Percentiles rank a stretch among this genome's conserved stretches.
These are phyloP conservation scores for Syngnathus scovelli DNA, from an alignment of 2,113 vertebrate genomes.

Conservation along the genomic window DNA sequence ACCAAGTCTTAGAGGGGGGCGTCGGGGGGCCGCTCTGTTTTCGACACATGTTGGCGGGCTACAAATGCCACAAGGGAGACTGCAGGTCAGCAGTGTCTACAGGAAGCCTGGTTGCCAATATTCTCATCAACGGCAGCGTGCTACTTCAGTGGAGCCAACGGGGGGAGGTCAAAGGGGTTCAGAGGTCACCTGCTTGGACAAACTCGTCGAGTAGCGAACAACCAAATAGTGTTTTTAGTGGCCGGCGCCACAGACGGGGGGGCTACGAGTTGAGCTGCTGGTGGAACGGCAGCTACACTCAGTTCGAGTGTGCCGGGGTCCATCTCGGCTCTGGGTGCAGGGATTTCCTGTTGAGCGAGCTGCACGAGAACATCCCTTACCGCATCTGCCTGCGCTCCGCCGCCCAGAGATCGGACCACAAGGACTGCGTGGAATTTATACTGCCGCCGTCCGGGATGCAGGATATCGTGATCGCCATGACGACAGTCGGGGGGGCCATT, in stretches of 20 bases:
- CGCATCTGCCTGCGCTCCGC: slow-evolving; percentile 82
- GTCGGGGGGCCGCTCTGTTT: slow-evolving; percentile 78
- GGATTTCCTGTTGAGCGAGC: slow-evolving; percentile 83
- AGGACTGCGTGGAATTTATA: slow-evolving; percentile 86
- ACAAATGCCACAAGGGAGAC: slow-evolving; percentile 70
- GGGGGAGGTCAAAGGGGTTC: slow-evolving; percentile 4
- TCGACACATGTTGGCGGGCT: slow-evolving; percentile 72
- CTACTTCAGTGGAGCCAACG: slow-evolving; percentile 81
- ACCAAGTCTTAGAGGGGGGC: slow-evolving; percentile 59
- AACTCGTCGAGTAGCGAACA: slow-evolving; percentile 11
- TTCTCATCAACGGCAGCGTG: slow-evolving; percentile 85
- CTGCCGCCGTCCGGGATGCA: slow-evolving; percentile 84
- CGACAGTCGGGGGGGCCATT: slow-evolving; percentile 93
- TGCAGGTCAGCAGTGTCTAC: slow-evolving; percentile 73
- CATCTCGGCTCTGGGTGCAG: slow-evolving; percentile 82
- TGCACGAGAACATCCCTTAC: slow-evolving; percentile 88
- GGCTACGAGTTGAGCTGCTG: slow-evolving; percentile 87
- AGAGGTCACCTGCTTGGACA: slow-evolving; percentile 8
- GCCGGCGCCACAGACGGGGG: slow-evolving; percentile 46
- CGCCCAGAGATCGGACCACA: slow-evolving; percentile 29
- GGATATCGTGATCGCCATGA: slow-evolving; percentile 96
- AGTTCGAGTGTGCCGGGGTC: slow-evolving; percentile 86
- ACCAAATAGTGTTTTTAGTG: slow-evolving; percentile 15
- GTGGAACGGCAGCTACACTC: slow-evolving; percentile 92
- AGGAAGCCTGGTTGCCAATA: slow-evolving; percentile 78